Conservation (phyloP, 2,888 invertebrate species). For the Pyrochroa serraticornis region DNA sequence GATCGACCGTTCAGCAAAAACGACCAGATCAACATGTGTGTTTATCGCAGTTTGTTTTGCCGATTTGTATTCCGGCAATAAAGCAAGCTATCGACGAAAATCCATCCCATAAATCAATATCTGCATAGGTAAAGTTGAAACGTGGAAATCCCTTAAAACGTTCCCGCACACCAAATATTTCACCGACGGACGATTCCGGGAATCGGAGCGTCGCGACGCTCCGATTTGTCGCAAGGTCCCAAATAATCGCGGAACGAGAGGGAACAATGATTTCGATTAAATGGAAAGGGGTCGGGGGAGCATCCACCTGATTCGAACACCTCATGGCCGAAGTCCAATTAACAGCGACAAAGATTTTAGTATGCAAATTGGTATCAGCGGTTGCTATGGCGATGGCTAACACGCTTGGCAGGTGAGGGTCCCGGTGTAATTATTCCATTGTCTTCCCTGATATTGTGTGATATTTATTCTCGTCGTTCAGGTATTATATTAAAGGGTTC, state of each 20-base stretch:
- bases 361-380: constrained; percentile 51
- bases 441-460: constrained; percentile 49
- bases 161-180: not conserved
- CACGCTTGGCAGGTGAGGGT: constrained; percentile 51
- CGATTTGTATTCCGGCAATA: constrained; percentile 32
- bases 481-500: constrained; percentile 35
- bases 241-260: constrained; percentile 1
- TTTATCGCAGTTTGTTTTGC: constrained; percentile 32
- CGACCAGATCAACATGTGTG: constrained; percentile 34
- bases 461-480: constrained; percentile 43
- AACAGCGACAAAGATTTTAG: constrained; percentile 50
- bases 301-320: constrained; percentile 24
- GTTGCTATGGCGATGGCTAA: constrained; percentile 47
- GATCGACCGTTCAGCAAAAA: constrained; percentile 27
- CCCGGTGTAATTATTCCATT: constrained; percentile 54
- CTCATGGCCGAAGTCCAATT: constrained; percentile 46
- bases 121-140: constrained; percentile 9
- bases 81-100: constrained; percentile 25
- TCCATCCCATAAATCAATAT: constrained; percentile 28
- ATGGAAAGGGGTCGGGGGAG: not conserved
- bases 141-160: constrained; percentile 14
- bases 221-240: not conserved
- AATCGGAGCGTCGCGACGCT: no score
- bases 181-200: no score
- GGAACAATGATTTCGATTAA: constrained; percentile 12